Evolutionary conservation across 2,113 vertebrate genomes (phyloP), one percentile per base, ranked within the genome.

Genomic region (Ranitomeya variabilis): DNA sequence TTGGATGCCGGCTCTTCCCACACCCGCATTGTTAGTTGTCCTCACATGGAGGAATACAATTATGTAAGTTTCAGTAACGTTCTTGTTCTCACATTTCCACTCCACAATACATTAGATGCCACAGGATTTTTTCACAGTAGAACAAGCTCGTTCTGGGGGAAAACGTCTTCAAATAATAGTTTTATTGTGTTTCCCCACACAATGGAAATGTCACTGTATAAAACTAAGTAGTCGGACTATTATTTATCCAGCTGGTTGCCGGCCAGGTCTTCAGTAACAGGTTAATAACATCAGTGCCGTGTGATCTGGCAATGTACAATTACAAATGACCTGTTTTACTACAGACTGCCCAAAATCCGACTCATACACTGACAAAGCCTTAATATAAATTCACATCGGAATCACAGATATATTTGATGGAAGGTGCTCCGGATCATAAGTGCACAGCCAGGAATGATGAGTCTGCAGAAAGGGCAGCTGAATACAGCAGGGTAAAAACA

Each of bases 191-290:
- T 52, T 51, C 59, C 37, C 62, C 1, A 12, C 62, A 83, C 62
- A 83, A 83, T 69, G 62, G 62, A 83, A 83, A 83, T 74, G 85
- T 66, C 76, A n/a, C 76, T 54, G 45, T 77, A 21, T 64, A 79
- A 54, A 55, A 87, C 23, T 51, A 51, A 78, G 31, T 21, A 62
- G 60, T 51, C 15, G 15, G 31, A 66, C 78, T 67, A n/a, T 60
- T 11, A 54, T 57, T 79, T 86, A 87, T 26, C 45, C 60, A 19
- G 14, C 31, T 54, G 60, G 74, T 31, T 67, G 6, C 76, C 51
- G 8, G 62, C 60, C 76, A 87, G 14, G 57, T 15, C 9, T n/a
- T 12, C 19, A 6, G 16, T 23, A 3, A 60, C 11, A 31, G 84
- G 84, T 86, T 62, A 86, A 73, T 19, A 4, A 69, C 45, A 10